Conservation (phyloP, 2,113 vertebrate species). For the Mionectes macconnelli region DNA sequence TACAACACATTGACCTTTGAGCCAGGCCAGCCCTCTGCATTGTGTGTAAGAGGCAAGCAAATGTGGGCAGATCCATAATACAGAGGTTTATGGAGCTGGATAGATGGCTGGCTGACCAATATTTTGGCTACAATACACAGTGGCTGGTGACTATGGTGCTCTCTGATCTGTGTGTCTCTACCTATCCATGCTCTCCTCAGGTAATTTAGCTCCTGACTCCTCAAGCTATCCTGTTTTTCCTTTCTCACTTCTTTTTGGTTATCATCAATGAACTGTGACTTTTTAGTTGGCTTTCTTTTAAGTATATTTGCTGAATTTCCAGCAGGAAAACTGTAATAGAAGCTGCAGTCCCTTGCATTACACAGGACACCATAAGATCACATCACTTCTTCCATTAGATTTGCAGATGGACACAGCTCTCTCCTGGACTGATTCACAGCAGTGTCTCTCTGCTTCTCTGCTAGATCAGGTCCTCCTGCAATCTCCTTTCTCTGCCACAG, state of each 20-base stretch:
- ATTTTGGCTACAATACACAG: background rate
- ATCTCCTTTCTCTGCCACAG: background rate
- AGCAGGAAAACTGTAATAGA: background rate
- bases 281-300: slow-evolving; percentile 5
- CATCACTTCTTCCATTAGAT: background rate
- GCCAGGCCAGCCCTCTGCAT: background rate
- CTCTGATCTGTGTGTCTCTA: background rate
- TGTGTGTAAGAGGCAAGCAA: background rate
- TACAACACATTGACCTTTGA: background rate
- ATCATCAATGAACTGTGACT: background rate
- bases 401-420: background rate
- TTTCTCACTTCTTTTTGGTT: background rate
- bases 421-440: background rate
- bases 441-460: background rate
- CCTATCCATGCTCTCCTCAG: background rate
- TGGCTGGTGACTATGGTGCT: background rate
- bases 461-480: background rate
- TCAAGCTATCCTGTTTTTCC: background rate
- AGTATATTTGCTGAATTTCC: background rate
- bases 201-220: background rate
- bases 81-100: background rate
- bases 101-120: background rate
- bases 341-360: background rate
- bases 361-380: background rate
- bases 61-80: background rate